These are phyloP conservation scores for Stenichneumon culpator DNA, from an alignment of 2,888 invertebrate genomes.

Conservation along the genomic window DNA sequence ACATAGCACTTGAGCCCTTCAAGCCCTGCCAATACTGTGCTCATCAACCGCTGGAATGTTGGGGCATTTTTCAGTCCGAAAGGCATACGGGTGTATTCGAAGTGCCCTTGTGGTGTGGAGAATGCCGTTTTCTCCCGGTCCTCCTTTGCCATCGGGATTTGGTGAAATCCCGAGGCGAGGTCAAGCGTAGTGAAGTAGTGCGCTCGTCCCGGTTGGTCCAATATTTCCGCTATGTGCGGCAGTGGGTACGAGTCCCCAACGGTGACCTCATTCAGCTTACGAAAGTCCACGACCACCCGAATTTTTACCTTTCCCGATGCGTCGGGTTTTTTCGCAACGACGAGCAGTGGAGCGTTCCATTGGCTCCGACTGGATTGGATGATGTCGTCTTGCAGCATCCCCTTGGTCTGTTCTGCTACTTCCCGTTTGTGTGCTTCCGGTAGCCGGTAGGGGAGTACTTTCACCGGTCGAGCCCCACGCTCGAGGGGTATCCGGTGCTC, in stretches of 20 bases:
- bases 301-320: neutral
- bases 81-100: neutral
- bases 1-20: too few species aligned
- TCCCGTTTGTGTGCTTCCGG: neutral
- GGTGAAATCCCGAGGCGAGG: neutral
- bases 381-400: conserved; percentile 28
- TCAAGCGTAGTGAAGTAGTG: neutral
- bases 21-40: too few species aligned
- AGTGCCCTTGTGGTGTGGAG: neutral
- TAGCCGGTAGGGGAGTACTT: too few species aligned
- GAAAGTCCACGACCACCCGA: neutral
- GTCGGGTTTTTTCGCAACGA: too few species aligned
- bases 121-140: neutral
- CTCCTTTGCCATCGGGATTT: neutral
- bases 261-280: neutral
- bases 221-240: neutral
- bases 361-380: neutral
- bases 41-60: too few species aligned
- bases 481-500: too few species aligned
- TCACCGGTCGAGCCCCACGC: too few species aligned
- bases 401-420: neutral
- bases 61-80: neutral
- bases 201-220: neutral
- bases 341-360: too few species aligned
- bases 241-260: neutral